These are phyloP conservation scores for Deroplatys truncata DNA, from an alignment of 2,888 invertebrate species.

Conservation along the genomic window DNA sequence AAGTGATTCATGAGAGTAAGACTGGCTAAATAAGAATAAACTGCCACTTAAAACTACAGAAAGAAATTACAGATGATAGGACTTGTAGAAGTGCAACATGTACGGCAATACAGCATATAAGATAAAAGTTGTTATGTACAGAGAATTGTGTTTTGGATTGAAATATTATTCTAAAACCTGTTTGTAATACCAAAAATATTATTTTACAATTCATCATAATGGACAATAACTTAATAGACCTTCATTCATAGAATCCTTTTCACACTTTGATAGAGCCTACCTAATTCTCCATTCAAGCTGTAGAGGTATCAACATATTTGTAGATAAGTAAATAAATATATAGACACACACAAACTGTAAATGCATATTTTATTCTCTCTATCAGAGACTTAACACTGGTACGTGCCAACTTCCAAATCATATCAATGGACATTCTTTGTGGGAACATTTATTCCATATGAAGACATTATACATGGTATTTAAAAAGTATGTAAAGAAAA, in stretches of 20 bases:
- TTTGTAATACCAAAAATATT: too few species aligned
- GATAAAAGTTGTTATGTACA: too few species aligned
- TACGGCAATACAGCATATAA: too few species aligned
- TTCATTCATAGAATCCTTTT: not conserved
- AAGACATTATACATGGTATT: not conserved
- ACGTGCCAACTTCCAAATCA: not conserved
- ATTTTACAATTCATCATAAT: too few species aligned
- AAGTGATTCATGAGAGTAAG: too few species aligned
- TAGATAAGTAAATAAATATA: not conserved
- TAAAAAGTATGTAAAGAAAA: not conserved
- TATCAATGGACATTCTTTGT: not conserved
- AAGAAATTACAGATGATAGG: too few species aligned
- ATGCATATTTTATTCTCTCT: not conserved
- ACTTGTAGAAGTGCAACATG: too few species aligned
- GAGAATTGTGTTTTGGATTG: too few species aligned
- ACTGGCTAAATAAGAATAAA: too few species aligned
- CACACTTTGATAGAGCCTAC: not conserved
- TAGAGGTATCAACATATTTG: not conserved
- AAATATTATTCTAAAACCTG: too few species aligned
- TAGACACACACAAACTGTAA: not conserved
- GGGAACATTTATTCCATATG: not conserved
- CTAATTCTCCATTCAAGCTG: not conserved
- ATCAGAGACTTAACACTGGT: not conserved
- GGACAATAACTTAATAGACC: too few species aligned
- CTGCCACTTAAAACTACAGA: too few species aligned